Conservation (phyloP, 2,888 invertebrate genomes). For the Strigamia maritima region DNA sequence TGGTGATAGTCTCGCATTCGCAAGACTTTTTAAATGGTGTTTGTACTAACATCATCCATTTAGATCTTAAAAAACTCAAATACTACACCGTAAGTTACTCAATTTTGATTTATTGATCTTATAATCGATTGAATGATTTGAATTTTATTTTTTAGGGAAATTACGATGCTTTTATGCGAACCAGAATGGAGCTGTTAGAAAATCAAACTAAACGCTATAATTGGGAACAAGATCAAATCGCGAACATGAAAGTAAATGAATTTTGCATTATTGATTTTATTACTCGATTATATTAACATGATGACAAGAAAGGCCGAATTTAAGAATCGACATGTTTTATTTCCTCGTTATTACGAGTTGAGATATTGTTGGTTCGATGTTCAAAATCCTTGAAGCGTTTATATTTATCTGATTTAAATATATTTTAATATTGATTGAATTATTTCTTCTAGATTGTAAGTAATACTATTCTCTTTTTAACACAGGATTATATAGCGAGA, state of each 20-base stretch:
- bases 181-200: conserved; percentile 88
- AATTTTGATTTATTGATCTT: neutral
- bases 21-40: conserved; percentile 99
- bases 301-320: conserved; percentile 45
- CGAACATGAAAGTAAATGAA: conserved; percentile 85
- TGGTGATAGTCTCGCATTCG: conserved; percentile 97
- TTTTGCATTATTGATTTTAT: neutral
- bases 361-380: conserved; percentile 34
- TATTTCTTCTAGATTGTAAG: neutral
- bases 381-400: conserved; percentile 38
- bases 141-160: conserved; percentile 64
- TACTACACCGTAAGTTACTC: conserved; percentile 73
- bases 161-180: conserved; percentile 94
- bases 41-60: conserved; percentile 84
- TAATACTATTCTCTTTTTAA: neutral
- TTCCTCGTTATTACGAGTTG: neutral
- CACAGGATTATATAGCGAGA: conserved; percentile 91
- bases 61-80: conserved; percentile 87
- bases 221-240: conserved; percentile 99
- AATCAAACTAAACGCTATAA: conserved; percentile 99
- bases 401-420: neutral
- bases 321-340: conserved; percentile 38
- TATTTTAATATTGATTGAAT: neutral
- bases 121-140: neutral
- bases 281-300: conserved; percentile 39